Evolutionary conservation across 1,140 invertebrate species (phyloP), one percentile per base, ranked within the genome.

Genomic region (Drosophila parvula): DNA sequence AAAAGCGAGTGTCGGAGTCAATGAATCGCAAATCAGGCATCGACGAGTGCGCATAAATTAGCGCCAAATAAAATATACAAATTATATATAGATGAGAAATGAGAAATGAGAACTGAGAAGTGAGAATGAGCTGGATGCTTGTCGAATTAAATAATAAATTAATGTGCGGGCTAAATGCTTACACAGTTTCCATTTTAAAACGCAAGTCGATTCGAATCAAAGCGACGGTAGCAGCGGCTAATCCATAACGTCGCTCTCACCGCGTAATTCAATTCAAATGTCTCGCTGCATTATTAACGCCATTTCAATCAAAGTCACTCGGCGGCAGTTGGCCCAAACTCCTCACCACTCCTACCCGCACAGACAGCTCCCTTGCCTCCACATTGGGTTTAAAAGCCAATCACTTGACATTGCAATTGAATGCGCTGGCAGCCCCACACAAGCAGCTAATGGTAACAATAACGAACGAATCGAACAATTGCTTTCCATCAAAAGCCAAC

Each of bases 351-450:
- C 3, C 22, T 3, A 22, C 3, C 22, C 22, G 22, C 22, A 22
- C 22, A 22, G 22, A 22, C 22, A 47, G 8, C 8, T 27, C 27
- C 14, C 5, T 8, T n/a, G 12, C 34, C 18, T 32, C 43, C 16
- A 27, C 59, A 44, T 51, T 57, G 40, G 41, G 56, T 51, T 51
- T 47, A 38, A 45, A 63, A 81, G 79, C 81, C 81, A 84, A 81
- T 84, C 81, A 84, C 81, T 84, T 84, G 81, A 80, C 81, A 85
- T 85, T 81, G 75, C 77, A 80, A 84, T 78, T 63, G 77, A 84
- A 80, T 80, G 81, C 73, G 40, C 76, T 63, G 76, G 61, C 64
- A 44, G 64, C 50, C 59, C 64, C 56, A 40, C 41, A 59, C 48
- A 18, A 50, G 47, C 40, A 53, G 12, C 74, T 40, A 65, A 55